Base-by-base conservation (phyloP, 2,113 vertebrate genomes). In the Embiotoca jacksoni region DNA sequence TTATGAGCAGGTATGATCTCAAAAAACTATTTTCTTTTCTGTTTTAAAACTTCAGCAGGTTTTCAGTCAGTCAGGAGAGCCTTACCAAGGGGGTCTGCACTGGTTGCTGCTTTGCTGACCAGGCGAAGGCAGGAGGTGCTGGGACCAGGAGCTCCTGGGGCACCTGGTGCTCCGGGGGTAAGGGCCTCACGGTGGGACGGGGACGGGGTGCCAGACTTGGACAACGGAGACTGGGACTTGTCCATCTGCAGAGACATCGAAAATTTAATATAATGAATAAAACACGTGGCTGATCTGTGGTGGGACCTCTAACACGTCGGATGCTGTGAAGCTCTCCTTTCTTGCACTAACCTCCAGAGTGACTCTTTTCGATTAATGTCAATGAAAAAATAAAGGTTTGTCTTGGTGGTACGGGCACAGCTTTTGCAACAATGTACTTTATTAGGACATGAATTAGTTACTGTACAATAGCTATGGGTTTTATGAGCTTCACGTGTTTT, bases 1-100 rank as follows among this genome's bases (percentile, higher is more conserved):
- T 13, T 13, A 44, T 44, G 9, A 44, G 6, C 10, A 52, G 7
- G 2, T 52, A 50, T 15, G 16, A 16, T 1, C 15, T 23, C 2
- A 52, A 16, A 23, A 52, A 14, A 52, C 14, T 6, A 6, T 50
- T 16, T 50, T 3, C 41, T 44, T 44, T 35, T 35, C 3, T 33
- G 32, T 39, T 52, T 60, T n/a, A 36, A 46, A 11, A 60, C 23
- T 23, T 53, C 23, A 53, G n/a, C 50, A 59, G 31, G 6, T 0
- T 32, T n/a, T 67, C 37, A 7, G 53, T 50, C 16, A 37, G 58
- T 35, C 5, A 13, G 37, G 10, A 10, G 36, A 33, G 30, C 72
- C 96, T 96, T 89, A 97, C 97, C 93, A 3, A 95, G 80, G 3
- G 93, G 90, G 59, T 97, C 96, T 0, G 95, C 94, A 55, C 92